phyloP scores from a whole-genome alignment of 2,113 vertebrate genomes.

The Grantiella picta region DNA sequence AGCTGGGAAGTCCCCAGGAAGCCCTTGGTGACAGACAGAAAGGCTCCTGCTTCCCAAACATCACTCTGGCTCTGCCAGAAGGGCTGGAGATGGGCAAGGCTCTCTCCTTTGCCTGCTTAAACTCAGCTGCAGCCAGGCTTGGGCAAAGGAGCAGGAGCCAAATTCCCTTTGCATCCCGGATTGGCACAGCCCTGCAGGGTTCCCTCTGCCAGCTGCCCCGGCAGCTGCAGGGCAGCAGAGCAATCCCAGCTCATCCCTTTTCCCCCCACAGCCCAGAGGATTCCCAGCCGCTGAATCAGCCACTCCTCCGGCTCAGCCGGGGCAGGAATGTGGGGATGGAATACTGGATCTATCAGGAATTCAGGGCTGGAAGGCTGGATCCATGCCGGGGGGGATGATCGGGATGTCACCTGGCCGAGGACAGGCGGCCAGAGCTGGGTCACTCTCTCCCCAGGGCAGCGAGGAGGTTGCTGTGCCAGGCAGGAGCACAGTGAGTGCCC shows the following conservation, averaged over 20 bases:
- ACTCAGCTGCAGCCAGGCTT: not conserved
- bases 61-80: not conserved
- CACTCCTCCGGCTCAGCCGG: too few relatives aligned
- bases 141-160: not conserved
- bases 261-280: not conserved
- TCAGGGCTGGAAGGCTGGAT: not conserved
- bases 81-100: not conserved
- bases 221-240: not conserved
- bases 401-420: not conserved
- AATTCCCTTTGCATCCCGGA: not conserved
- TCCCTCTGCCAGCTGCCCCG: not conserved
- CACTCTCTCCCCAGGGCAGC: not conserved
- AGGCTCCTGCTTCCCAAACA: not conserved
- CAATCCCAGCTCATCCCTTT: not conserved
- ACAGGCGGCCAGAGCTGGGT: not conserved
- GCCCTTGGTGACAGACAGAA: not conserved
- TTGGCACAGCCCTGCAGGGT: rapidly evolving
- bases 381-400: rapidly evolving
- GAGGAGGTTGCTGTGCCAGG: not conserved
- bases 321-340: too few relatives aligned
- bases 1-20: not conserved
- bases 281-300: not conserved
- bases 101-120: not conserved
- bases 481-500: not conserved
- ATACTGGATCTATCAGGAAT: too few relatives aligned